Evolutionary conservation across 2,888 invertebrate species (phyloP).

Genomic region (Brenthis ino): DNA sequence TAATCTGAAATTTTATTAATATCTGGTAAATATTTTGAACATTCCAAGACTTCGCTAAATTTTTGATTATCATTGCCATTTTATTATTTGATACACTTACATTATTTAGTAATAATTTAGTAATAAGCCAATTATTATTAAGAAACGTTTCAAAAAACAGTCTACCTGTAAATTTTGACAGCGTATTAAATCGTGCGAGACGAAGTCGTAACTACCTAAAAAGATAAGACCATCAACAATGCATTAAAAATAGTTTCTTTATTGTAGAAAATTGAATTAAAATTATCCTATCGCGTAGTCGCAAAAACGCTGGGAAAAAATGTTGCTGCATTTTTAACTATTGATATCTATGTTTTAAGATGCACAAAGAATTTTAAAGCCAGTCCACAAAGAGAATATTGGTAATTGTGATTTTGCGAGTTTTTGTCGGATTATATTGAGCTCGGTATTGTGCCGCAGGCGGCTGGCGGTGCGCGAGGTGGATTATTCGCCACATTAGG

Average conservation of each 20-base stretch:
- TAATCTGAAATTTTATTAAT: no score
- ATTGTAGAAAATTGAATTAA: constrained; percentile 77
- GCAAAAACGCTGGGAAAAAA: constrained; percentile 36
- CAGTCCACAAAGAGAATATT: constrained; percentile 39
- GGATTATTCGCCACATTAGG: constrained; percentile 76
- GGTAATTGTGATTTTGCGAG: constrained; percentile 55
- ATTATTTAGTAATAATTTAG: neutral
- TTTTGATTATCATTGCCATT: no score
- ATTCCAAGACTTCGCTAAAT: no score
- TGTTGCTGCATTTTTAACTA: constrained; percentile 35
- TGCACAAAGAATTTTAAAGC: constrained; percentile 37
- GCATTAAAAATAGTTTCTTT: constrained; percentile 55
- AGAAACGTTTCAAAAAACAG: constrained; percentile 5
- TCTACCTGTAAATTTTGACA: constrained; percentile 25
- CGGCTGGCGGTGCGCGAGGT: constrained; percentile 67
- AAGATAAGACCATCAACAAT: constrained; percentile 57
- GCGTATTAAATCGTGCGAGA: constrained; percentile 22
- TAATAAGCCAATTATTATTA: constrained; percentile 4
- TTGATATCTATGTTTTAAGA: constrained; percentile 41
- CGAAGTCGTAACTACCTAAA: constrained; percentile 40
- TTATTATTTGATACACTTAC: neutral
- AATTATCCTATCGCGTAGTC: constrained; percentile 50
- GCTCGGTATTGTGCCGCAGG: constrained; percentile 53
- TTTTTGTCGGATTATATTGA: constrained; percentile 75
- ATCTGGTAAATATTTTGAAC: no score